Evolutionary conservation across 2,113 vertebrate genomes (phyloP).

Genomic region (Camelus bactrianus): DNA sequence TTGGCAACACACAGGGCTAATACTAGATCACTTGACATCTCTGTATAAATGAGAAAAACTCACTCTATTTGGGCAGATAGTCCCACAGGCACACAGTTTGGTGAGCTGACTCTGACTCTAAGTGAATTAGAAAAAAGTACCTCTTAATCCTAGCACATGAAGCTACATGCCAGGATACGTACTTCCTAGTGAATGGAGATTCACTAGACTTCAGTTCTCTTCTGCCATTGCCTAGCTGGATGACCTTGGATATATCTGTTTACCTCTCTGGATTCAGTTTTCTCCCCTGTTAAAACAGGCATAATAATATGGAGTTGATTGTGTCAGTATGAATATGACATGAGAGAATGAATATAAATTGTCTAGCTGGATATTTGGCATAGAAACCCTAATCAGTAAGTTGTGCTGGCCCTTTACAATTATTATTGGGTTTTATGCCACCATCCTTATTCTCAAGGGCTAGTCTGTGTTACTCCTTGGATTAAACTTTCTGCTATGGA

Average conservation of each 20-base stretch:
- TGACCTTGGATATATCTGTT: neutral
- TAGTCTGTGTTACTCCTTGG: neutral
- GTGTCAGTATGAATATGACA: neutral
- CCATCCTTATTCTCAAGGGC: neutral
- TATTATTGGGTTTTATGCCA: neutral
- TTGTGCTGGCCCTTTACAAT: neutral
- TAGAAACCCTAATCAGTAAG: neutral
- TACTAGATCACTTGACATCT: neutral
- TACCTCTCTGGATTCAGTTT: neutral
- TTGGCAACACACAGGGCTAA: neutral
- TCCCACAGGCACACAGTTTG: neutral
- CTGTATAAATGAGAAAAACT: neutral
- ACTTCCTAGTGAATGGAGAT: neutral
- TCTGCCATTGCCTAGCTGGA: neutral
- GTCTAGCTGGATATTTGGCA: neutral
- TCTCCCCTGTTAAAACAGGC: neutral
- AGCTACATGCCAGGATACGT: neutral
- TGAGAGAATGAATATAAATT: neutral
- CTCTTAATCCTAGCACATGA: neutral
- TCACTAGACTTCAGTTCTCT: neutral
- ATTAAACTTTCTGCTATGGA: neutral
- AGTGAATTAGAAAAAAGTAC: neutral
- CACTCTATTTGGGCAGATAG: neutral
- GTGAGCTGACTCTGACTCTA: neutral
- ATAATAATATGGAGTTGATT: neutral